These are phyloP conservation scores for Apocrypta bakeri DNA, from an alignment of 1,140 invertebrate species.

Conservation along the genomic window DNA sequence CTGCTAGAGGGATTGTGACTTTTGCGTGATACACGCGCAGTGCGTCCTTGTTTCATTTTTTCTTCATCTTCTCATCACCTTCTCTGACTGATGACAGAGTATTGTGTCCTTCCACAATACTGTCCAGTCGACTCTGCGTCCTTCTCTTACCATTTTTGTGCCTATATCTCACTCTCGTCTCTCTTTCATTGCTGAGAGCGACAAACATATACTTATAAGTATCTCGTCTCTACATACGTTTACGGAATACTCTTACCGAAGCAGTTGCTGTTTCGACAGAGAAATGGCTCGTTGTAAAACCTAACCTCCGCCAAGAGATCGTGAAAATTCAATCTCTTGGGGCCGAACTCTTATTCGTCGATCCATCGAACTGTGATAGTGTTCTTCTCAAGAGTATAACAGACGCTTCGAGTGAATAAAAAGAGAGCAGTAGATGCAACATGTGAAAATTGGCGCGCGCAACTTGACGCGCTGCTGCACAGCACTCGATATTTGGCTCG, in stretches of 20 bases:
- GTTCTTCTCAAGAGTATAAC: no score
- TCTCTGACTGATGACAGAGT: neutral
- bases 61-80: neutral
- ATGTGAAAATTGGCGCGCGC: constrained; percentile 21
- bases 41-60: neutral
- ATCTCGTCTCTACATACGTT: neutral
- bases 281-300: neutral
- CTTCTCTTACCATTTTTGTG: neutral
- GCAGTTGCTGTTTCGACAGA: neutral
- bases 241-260: neutral
- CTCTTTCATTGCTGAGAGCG: neutral
- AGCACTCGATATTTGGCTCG: neutral
- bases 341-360: no score
- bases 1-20: neutral
- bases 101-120: neutral
- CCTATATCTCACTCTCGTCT: neutral
- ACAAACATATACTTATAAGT: no score
- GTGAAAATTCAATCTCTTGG: no score
- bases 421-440: neutral
- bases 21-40: neutral
- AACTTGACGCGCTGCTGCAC: neutral
- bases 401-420: no score
- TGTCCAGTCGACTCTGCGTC: neutral
- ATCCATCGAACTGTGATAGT: no score
- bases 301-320: neutral